Base-by-base conservation (phyloP, 1,140 invertebrate species). In the Penaeus indicus region DNA sequence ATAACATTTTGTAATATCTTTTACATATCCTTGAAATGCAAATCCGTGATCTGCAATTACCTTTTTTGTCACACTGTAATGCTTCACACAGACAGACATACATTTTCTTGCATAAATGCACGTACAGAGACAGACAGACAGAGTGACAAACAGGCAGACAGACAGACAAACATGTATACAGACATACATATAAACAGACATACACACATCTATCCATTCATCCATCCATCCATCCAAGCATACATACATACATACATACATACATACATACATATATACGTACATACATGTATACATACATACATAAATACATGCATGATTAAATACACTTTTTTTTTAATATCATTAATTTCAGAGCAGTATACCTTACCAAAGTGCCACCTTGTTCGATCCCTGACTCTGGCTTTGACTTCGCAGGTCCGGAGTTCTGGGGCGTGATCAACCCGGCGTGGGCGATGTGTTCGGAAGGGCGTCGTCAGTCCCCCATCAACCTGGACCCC, bases 381-480 rank as follows among this genome's bases (percentile, higher is more conserved):
- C 27, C 47, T 32, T 22, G 21, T 72, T 13, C 13, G 21, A 42
- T 69, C 38, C 22, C 13, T 42, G 22, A 67, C 32, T n/a, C 64
- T 27, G 16, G 25, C n/a, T 47, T 54, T 13, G 54, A 16, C 63
- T 42, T 54, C 67, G 78, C 86, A 82, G 86, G 79, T 38, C 85
- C 85, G 4, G 85, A 83, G 80, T 88, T 88, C 54, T 88, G 86
- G 86, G 86, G 86, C 25, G 86, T 88, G 16, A 88, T 88, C 80
- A 88, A 88, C 86, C 86, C 86, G 54, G 80, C 79, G 25, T 88
- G 86, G 86, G 79, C 86, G 16, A 88, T 82, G 86, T 88, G 86
- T 72, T 83, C 79, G 16, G 79, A 88, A 80, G 86, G 86, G 25
- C 42, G 86, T 7, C 64, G 86, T 7, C 86, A 88, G 80, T 82